Conservation (phyloP, 2,888 invertebrate genomes). For the Polydrusus pterygomalis region DNA sequence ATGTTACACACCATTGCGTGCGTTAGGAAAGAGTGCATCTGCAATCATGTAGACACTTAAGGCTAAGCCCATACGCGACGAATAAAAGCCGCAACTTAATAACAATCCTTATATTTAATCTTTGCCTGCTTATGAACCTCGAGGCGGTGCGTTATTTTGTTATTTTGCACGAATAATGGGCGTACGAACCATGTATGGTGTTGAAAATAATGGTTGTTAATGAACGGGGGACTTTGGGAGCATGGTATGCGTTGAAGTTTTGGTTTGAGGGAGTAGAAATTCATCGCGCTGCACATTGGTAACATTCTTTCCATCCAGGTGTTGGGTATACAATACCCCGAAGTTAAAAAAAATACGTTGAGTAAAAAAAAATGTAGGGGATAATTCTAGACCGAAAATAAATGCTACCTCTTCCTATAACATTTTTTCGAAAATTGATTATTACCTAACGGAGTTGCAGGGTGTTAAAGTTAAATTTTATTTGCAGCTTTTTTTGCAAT, state of each 20-base stretch:
- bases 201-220: slow-evolving; percentile 39
- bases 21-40: slow-evolving; percentile 32
- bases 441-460: no score
- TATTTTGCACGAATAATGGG: slow-evolving; percentile 49
- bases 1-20: slow-evolving; percentile 53
- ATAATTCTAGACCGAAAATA: no score
- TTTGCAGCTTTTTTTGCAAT: no score
- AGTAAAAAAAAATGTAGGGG: no score
- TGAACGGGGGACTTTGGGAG: background rate
- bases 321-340: no score
- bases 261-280: background rate
- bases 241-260: background rate
- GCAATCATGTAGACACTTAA: slow-evolving; percentile 50
- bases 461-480: no score
- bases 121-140: slow-evolving; percentile 55
- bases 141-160: slow-evolving; percentile 43
- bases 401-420: no score
- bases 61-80: slow-evolving; percentile 53
- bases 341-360: no score
- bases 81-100: slow-evolving; percentile 52
- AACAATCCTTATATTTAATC: slow-evolving; percentile 54
- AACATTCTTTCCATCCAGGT: no score
- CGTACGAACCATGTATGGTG: slow-evolving; percentile 26
- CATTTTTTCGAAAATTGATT: no score
- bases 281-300: no score